Evolutionary conservation across 2,888 invertebrate species (phyloP), one percentile per base, ranked within the genome.

Genomic region (Athetis lepigone): DNA sequence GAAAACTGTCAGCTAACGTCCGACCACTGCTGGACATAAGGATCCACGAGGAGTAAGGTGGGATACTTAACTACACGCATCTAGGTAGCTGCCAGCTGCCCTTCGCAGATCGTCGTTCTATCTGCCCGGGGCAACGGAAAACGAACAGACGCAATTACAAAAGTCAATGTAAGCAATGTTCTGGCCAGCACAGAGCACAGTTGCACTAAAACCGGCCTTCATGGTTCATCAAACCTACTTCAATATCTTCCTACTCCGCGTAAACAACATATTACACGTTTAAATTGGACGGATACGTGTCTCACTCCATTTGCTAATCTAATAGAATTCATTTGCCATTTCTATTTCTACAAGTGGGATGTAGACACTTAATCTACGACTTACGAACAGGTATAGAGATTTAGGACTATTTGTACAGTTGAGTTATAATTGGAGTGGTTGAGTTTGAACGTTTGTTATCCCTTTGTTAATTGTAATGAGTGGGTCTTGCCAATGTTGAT

Each of bases 261-360:
- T 36, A 19, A 45, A 37, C n/a, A 16, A 56, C 21, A 27, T 39
- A 58, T 33, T 21, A 57, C 16, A 45, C 19, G n/a, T 68, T 57
- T 45, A n/a, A 66, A 66, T 58, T 69, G 19, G 16, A 37, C 11
- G 19, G 11, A 18, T 50, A 58, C n/a, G 49, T 33, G 43, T 23
- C n/a, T 49, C 21, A 25, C 37, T 66, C 33, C 16, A 25, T 39
- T 50, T 25, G 29, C 43, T 57, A 37, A 47, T 65, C 27, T 37
- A 65, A 62, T 51, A 19, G 13, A 29, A 37, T 47, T 42, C 54
- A 27, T 54, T 36, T 27, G 4, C 49, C 42, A 45, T 43, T 49
- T 42, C 23, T 29, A 25, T 56, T 57, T 29, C 9, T 4, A 9
- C 16, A 33, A 29, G 21, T 18, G 2, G 6, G 33, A 4, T 18